phyloP scores from a whole-genome alignment of 2,888 invertebrate genomes.

The Palloptera scutellata region DNA sequence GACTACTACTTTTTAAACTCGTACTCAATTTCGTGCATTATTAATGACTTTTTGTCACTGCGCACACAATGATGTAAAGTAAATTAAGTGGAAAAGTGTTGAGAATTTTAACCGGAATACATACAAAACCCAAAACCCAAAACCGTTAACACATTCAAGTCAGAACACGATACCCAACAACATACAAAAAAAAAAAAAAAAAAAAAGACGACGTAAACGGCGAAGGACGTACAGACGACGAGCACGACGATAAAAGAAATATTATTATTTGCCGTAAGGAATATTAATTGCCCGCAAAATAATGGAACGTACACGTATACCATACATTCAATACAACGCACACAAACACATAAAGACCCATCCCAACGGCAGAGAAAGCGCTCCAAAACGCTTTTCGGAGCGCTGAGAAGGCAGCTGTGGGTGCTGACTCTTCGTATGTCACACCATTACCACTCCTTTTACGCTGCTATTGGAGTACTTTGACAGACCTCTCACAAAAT shows the following conservation, averaged over 20 bases:
- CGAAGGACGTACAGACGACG: not conserved
- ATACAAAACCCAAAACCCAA: slow-evolving; percentile 15
- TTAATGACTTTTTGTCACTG: not conserved
- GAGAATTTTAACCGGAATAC: slow-evolving; percentile 23
- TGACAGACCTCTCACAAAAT: too few relatives aligned
- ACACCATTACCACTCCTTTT: too few relatives aligned
- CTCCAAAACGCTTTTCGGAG: too few relatives aligned
- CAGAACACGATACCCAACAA: not conserved
- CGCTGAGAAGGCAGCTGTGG: too few relatives aligned
- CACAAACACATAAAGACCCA: slow-evolving; percentile 36
- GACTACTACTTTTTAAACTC: not conserved
- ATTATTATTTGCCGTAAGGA: slow-evolving; percentile 38
- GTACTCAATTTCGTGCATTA: not conserved
- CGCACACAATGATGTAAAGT: slow-evolving; percentile 32
- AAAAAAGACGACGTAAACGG: not conserved
- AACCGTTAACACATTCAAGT: too few relatives aligned
- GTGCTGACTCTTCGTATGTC: too few relatives aligned
- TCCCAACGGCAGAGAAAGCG: too few relatives aligned
- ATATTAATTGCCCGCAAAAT: slow-evolving; percentile 58
- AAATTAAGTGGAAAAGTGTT: slow-evolving; percentile 59
- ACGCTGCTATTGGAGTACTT: too few relatives aligned
- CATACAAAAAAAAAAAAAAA: slow-evolving; percentile 17
- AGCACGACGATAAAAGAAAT: slow-evolving; percentile 6
- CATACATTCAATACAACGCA: slow-evolving; percentile 28
- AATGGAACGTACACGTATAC: slow-evolving; percentile 45